Conservation (phyloP, 2,888 invertebrate genomes). For the Coleophora deauratella region DNA sequence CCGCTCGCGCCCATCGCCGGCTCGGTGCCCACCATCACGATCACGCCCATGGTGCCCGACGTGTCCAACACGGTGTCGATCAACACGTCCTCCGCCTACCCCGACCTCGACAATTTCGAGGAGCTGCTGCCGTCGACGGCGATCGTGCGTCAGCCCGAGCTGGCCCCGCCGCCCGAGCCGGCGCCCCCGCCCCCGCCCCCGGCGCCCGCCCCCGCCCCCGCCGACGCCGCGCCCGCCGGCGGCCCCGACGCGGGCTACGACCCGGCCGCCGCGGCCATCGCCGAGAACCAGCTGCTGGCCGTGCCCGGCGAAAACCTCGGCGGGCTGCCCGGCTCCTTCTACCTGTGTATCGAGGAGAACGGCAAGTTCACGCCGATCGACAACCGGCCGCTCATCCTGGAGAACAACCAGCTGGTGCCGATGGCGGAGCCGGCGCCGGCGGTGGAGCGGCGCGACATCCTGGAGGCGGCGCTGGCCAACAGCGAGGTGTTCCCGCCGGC, state of each 20-base stretch:
- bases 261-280: conserved; percentile 39
- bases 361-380: conserved; percentile 82
- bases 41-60: conserved; percentile 23
- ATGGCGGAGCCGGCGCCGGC: conserved; percentile 51
- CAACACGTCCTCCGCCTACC: conserved; percentile 29
- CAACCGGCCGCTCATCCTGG: conserved; percentile 76
- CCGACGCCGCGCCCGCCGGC: conserved; percentile 24
- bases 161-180: conserved; percentile 1
- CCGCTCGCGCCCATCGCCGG: conserved; percentile 31
- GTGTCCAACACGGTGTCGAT: conserved; percentile 32
- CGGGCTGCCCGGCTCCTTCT: conserved; percentile 82
- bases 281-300: conserved; percentile 79
- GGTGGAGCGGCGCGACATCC: conserved; percentile 78
- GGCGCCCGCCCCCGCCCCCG: conserved; percentile 17
- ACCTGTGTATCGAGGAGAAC: conserved; percentile 82
- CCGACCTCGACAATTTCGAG: conserved; percentile 59
- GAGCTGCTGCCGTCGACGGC: conserved; percentile 64
- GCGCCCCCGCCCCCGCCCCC: conserved; percentile 16
- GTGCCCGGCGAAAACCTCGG: conserved; percentile 83
- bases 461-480: conserved; percentile 83
- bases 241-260: conserved; percentile 6
- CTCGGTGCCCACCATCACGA: conserved; percentile 11
- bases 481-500: conserved; percentile 82
- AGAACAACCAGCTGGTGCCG: conserved; percentile 63
- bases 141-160: conserved; percentile 46